These are phyloP conservation scores for Ennomos erosarius DNA, from an alignment of 2,888 invertebrate genomes.

Conservation along the genomic window DNA sequence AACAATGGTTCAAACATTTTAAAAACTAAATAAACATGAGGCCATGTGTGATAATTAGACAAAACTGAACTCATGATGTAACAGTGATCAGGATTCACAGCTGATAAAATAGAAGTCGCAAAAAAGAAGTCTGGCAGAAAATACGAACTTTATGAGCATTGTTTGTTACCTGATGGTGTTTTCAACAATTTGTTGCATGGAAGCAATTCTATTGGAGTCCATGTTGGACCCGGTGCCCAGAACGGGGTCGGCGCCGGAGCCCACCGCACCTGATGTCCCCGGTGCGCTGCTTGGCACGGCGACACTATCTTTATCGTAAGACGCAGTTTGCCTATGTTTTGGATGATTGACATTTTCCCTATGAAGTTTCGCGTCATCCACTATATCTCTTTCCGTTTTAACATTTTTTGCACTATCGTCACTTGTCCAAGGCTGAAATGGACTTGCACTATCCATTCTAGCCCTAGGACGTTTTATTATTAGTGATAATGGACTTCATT, in stretches of 20 bases:
- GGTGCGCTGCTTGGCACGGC: slow-evolving; percentile 68
- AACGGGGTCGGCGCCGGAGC: slow-evolving; percentile 59
- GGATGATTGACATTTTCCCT: slow-evolving; percentile 85
- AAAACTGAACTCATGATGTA: slow-evolving; percentile 20
- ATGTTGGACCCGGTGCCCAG: slow-evolving; percentile 70
- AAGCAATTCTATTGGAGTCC: slow-evolving; percentile 79
- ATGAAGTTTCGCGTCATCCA: slow-evolving; percentile 85
- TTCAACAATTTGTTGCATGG: slow-evolving; percentile 87
- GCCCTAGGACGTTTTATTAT: slow-evolving; percentile 64
- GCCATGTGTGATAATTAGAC: too few relatives aligned
- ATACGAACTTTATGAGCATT: slow-evolving; percentile 3
- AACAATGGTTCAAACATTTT: too few relatives aligned
- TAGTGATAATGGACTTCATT: slow-evolving; percentile 71
- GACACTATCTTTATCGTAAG: slow-evolving; percentile 83
- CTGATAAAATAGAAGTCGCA: not conserved
- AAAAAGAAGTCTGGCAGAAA: not conserved
- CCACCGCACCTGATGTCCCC: slow-evolving; percentile 70
- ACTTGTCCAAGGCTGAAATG: slow-evolving; percentile 82
- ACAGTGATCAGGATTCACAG: slow-evolving; percentile 7
- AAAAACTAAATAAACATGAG: too few relatives aligned
- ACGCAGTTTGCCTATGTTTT: slow-evolving; percentile 85
- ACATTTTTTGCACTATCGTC: slow-evolving; percentile 80
- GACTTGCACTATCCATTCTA: slow-evolving; percentile 82
- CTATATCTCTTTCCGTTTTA: slow-evolving; percentile 79
- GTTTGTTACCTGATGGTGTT: slow-evolving; percentile 85